Evolutionary conservation across 2,797 vertebrate genomes (phyloP), one percentile per base, ranked within the genome.

Genomic region (Acrossocheilus fasciatus): DNA sequence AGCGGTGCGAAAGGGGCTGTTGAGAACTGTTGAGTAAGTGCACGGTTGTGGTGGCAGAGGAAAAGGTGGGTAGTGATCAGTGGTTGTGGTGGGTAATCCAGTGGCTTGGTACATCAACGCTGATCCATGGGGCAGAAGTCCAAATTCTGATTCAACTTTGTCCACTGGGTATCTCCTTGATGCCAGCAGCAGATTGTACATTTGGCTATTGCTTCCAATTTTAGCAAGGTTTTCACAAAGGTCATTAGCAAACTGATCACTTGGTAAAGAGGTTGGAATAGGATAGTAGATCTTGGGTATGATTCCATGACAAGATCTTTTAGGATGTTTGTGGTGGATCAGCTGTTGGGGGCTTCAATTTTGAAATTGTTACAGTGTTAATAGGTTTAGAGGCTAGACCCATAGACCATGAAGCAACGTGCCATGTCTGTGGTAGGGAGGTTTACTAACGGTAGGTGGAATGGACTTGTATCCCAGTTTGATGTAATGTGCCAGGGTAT

Each of bases 401-500:
- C 15, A 59, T n/a, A 9, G 76, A 34, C 6, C 10, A 4, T 23
- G 45, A n/a, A 11, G 78, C 64, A 76, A 85, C 12, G 26, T 88
- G 87, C 47, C 70, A 81, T 54, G 83, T 62, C 43, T 88, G 83
- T 34, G 83, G 83, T 72, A 85, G 30, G n/a, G 78, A 70, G 36
- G 77, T 81, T 45, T 57, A 30, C 59, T 82, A 26, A 47, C 39
- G 10, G 26, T 23, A 26, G 52, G 75, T 23, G 84, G 84, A 45
- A 86, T 59, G 50, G 26, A 83, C 50, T 66, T 73, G 7, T 66
- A 73, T 5, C 36, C 41, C 2, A 87, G 8, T 57, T 84, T 84
- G 17, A 57, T 14, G 14, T 57, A 83, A 43, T 84, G 54, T 47
- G 69, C 64, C 34, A 83, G 47, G 20, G 86, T 84, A 70, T 87